Base-by-base conservation (phyloP, 2,888 invertebrate genomes). In the Gasteruption jaculator region DNA sequence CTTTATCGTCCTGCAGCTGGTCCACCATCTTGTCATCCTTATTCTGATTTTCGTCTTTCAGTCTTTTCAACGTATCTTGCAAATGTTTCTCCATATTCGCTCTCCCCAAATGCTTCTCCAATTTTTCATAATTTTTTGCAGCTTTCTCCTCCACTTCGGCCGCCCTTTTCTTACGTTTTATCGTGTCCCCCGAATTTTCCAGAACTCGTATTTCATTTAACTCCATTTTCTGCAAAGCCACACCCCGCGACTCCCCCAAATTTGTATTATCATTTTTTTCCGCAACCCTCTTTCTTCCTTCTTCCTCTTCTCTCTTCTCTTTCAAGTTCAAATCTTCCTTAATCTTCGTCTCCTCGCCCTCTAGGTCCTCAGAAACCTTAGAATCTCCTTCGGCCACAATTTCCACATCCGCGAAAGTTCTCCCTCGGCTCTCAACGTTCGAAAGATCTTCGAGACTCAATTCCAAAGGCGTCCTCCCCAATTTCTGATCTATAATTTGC, bases 401-500 rank as follows among this genome's bases (percentile, higher is more conserved):
- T 12, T 25, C 20, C 8, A n/a, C 12, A 4, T 24, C 25, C 3
- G 12, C 18, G 12, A n/a, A n/a, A n/a, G n/a, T n/a, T 22, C n/a
- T n/a, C 14, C 11, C n/a, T 3, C 25, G n/a, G n/a, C n/a, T n/a
- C n/a, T n/a, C n/a, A n/a, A n/a, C n/a, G n/a, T n/a, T n/a, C n/a
- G n/a, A n/a, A n/a, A 55, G 42, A 42, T 58, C 51, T 22, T 62
- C 57, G 36, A 55, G 43, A 21, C 53, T 54, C 34, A 51, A 60
- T 20, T 54, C 54, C 30, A 57, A 41, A 4, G 55, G 45, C 8
- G 50, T 52, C 15, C 63, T 57, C 4, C 67, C 68, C 6, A 71
- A 56, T 39, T 68, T 71, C 12, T 68, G 68, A 32, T 71, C 68
- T 22, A 71, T 71, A 5, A 71, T 70, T 30, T 54, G 58, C 56